A percentile compares a stretch with the other conserved stretches of the same genome.
Evolutionary conservation across 2,797 vertebrate genomes (phyloP).

Genomic region (Nannoperca obscura): DNA sequence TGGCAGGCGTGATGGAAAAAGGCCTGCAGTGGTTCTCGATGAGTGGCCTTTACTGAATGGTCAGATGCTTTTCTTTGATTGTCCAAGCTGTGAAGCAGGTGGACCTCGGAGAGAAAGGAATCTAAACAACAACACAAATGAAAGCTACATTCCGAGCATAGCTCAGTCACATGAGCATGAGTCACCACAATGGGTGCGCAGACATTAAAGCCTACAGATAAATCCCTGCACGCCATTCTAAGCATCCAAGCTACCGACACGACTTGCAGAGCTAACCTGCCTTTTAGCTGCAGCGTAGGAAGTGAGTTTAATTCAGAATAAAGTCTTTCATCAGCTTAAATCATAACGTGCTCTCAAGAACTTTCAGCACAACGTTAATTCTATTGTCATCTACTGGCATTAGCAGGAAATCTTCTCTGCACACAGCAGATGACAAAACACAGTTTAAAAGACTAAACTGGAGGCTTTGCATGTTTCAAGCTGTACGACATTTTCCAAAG

Average conservation of each 20-base stretch:
- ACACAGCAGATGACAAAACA: neutral
- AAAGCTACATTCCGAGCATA: slow-evolving; percentile 76
- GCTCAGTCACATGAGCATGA: slow-evolving; percentile 67
- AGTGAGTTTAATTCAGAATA: slow-evolving; percentile 19
- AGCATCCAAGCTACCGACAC: slow-evolving; percentile 44
- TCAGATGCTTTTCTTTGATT: slow-evolving; percentile 45
- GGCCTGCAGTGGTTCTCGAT: slow-evolving; percentile 18
- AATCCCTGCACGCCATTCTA: slow-evolving; percentile 52
- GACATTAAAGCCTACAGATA: slow-evolving; percentile 52
- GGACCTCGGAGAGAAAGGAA: slow-evolving; percentile 36
- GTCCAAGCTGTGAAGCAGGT: slow-evolving; percentile 64
- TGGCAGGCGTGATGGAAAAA: slow-evolving; percentile 43
- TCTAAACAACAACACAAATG: slow-evolving; percentile 62
- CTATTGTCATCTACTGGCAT: neutral
- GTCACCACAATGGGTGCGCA: slow-evolving; percentile 60
- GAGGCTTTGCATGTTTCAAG: neutral
- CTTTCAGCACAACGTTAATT: neutral
- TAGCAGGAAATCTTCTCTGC: slow-evolving; percentile 1
- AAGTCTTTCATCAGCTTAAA: slow-evolving; percentile 9
- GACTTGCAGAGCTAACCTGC: slow-evolving; percentile 26
- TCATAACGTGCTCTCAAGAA: neutral
- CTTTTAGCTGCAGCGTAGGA: slow-evolving; percentile 20
- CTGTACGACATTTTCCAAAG: neutral
- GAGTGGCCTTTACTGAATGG: slow-evolving; percentile 23
- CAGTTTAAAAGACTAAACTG: neutral